Evolutionary conservation across 2,888 invertebrate species (phyloP), one percentile per base, ranked within the genome.

Genomic region (Baronia brevicornis): DNA sequence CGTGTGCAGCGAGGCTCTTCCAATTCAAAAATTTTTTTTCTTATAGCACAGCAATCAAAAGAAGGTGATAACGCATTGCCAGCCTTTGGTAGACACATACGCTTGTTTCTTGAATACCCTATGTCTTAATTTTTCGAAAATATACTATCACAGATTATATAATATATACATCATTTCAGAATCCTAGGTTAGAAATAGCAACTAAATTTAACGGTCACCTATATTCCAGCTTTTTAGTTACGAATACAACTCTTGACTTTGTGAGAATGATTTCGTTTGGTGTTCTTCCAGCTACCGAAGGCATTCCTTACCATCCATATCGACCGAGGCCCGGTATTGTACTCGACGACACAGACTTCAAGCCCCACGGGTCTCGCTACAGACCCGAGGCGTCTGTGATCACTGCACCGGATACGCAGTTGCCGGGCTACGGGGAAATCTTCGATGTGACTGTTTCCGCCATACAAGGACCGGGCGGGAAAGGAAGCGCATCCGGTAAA

Each of bases 361-460:
- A 91, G 53, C 92, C 91, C 0, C 89, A 88, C 11, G 87, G 88
- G 0, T 69, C 82, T 1, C 54, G 86, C 48, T 44, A 67, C 24
- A 63, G 55, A 5, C 48, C 51, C 0, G 84, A 61, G 24, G 72
- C 70, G 0, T 66, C 86, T 15, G 72, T 86, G 3, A 85, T 87
- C 30, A 84, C 86, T 0, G 87, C 87, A 0, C 54, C 61, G 0
- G 70, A 72, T 26, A 60, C 61, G 54, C 77, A 60, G 21, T 65
- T 50, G 21, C 84, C 63, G 0, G 75, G 72, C 0, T 90, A 90
- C 54, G 92, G 91, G 4, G 95, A 95, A 64, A 92, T 94, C 33
- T 95, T 95, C 54, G 95, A 95, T 52, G 91, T 95, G 0, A 95
- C 95, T 0, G 91, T 95, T 0, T 94, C 94, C 0, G 95, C 94